Percentiles rank a stretch among this genome's conserved stretches.
phyloP scores from a whole-genome alignment of 1,140 invertebrate species.

The Drosophila parabipectinata region DNA sequence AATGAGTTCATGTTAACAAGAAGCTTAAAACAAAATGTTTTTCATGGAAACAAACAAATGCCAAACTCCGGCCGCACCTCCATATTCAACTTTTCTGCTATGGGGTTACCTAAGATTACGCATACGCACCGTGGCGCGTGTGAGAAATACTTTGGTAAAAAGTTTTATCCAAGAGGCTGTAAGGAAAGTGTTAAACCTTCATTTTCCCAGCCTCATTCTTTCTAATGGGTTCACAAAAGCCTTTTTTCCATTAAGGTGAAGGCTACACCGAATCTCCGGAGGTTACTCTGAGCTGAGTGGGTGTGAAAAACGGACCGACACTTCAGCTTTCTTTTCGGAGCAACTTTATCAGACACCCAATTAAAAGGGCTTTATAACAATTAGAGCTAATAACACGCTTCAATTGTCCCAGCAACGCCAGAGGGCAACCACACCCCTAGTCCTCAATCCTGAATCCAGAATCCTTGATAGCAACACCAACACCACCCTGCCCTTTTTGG shows the following conservation, averaged over 20 bases:
- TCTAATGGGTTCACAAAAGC: slow-evolving; percentile 45
- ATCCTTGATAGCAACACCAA: not conserved
- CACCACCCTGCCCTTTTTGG: slow-evolving; percentile 1
- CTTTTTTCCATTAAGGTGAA: slow-evolving; percentile 76
- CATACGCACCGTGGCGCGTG: slow-evolving; percentile 69
- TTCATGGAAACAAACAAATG: slow-evolving; percentile 50
- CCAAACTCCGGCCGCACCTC: slow-evolving; percentile 7
- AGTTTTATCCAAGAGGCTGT: slow-evolving; percentile 40
- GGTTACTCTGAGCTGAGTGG: not conserved
- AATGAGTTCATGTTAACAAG: slow-evolving; percentile 75
- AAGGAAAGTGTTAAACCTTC: slow-evolving; percentile 33
- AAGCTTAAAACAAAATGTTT: slow-evolving; percentile 64
- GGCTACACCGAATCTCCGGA: slow-evolving; percentile 22
- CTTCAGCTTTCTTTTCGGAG: slow-evolving; percentile 54
- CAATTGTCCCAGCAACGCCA: slow-evolving; percentile 73
- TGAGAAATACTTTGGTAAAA: slow-evolving; percentile 73
- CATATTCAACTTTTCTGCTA: not conserved
- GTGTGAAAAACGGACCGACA: slow-evolving; percentile 10
- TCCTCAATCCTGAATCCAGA: slow-evolving; percentile 9
- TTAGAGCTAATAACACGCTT: slow-evolving; percentile 81
- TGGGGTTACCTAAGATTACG: slow-evolving; percentile 59
- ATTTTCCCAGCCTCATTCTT: not conserved
- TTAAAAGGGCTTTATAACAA: slow-evolving; percentile 82
- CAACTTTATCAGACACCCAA: slow-evolving; percentile 81
- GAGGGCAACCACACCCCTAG: slow-evolving; percentile 31